Evolutionary conservation across 92 coral and sea anemone species (phyloP).

Genomic region (Epizoanthus stellaris): DNA sequence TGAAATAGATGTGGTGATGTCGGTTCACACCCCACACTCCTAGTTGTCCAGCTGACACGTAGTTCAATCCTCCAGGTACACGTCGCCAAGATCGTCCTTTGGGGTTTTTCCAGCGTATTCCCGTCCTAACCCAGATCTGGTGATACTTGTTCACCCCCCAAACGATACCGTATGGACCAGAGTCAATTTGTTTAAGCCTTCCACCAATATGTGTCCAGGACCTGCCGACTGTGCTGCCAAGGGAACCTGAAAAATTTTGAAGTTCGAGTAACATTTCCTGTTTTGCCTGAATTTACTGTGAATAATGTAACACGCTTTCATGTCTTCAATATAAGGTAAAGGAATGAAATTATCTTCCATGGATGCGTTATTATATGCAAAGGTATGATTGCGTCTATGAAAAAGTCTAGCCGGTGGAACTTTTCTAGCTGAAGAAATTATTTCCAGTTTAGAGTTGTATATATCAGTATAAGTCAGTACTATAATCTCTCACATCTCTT

Average conservation of each 20-base stretch:
- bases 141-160: conserved; percentile 17
- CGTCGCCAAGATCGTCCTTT: conserved; percentile 34
- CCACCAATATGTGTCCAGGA: conserved; percentile 34
- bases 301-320: too few relatives aligned
- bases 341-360: too few relatives aligned
- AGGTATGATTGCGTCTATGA: too few relatives aligned
- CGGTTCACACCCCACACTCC: conserved; percentile 44
- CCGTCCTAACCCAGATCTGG: conserved; percentile 15
- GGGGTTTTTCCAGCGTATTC: conserved; percentile 25
- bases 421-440: too few relatives aligned
- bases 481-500: too few relatives aligned
- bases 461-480: too few relatives aligned
- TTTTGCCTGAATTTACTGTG: too few relatives aligned
- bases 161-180: conserved; percentile 42
- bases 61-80: conserved; percentile 26
- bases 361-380: too few relatives aligned
- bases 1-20: conserved; percentile 29
- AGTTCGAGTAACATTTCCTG: too few relatives aligned
- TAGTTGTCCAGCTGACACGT: conserved; percentile 33
- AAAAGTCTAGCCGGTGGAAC: too few relatives aligned
- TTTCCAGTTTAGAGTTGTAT: too few relatives aligned
- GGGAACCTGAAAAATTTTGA: neutral
- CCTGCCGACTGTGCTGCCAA: neutral
- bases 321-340: too few relatives aligned
- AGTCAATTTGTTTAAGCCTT: conserved; percentile 43